Evolutionary conservation across 2,797 vertebrate species (phyloP), one percentile per base, ranked within the genome.

Genomic region (Galagoides demidoff): DNA sequence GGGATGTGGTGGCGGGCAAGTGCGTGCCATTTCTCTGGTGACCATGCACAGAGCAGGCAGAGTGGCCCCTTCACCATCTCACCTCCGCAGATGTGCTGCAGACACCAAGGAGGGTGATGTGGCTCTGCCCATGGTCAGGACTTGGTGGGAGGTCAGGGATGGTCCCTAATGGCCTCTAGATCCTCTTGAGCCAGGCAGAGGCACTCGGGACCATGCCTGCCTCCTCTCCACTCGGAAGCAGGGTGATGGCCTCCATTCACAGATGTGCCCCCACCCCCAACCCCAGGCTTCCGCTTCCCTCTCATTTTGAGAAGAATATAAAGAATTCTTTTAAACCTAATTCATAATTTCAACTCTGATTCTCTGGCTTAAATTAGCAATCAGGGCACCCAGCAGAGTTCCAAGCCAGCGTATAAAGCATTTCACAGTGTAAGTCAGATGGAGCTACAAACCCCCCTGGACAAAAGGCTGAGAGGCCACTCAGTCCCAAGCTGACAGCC

Each of bases 41-140:
- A 95, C 39, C 1, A 0, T 9, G 25, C 12, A 37, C 31, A 0
- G 1, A 27, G 39, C 17, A 23, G 37, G 64, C 49, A 61, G 73
- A 43, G 52, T 29, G 55, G 78, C 77, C 29, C 64, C 31, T 49
- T 5, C 29, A 45, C n/a, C 6, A 5, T 23, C 49, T 5, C 5
- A 43, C 49, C 39, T 52, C n/a, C n/a, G 1, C 0, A 14, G 13
- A 45, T 61, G 52, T 1, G 5, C 55, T 10, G 14, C 8, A 9
- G 89, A 39, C 16, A 22, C 74, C 0, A 10, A 43, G 45, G 71
- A 39, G 61, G 37, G 37, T 0, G 0, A 0, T 0, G 20, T 0
- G 3, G 49, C 66, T 13, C 57, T 0, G 0, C 0, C 4, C 5
- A 29, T 0, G 34, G 20, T 25, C 29, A 23, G 39, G 0, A 1